Percentiles rank a stretch among this genome's conserved stretches.
Evolutionary conservation across 2,888 invertebrate species (phyloP).

Genomic region (Ormia ochracea): DNA sequence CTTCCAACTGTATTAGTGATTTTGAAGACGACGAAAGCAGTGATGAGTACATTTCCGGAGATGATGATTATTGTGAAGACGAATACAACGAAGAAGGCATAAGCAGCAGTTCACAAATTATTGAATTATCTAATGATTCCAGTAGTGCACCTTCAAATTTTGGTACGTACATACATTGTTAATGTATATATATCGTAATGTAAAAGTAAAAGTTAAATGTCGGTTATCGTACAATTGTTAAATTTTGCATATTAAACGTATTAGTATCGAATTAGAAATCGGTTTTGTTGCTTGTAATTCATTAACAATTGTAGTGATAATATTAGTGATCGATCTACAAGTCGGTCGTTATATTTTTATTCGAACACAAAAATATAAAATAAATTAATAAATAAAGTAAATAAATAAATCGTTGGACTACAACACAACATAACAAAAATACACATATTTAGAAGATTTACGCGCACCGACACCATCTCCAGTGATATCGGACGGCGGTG

Average conservation of each 20-base stretch:
- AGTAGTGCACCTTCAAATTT: constrained; percentile 57
- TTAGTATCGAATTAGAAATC: too few relatives aligned
- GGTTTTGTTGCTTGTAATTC: too few relatives aligned
- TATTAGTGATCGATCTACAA: constrained; percentile 22
- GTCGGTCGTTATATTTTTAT: constrained; percentile 31
- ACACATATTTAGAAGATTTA: constrained; percentile 63
- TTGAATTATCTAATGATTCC: constrained; percentile 65
- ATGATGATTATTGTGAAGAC: constrained; percentile 42
- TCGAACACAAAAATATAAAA: constrained; percentile 13
- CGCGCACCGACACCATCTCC: constrained; percentile 64
- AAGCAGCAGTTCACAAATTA: constrained; percentile 52
- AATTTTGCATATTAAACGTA: too few relatives aligned
- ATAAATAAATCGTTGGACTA: constrained; percentile 24
- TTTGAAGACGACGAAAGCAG: constrained; percentile 50
- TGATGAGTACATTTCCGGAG: constrained; percentile 33
- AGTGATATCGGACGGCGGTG: constrained; percentile 62
- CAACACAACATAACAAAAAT: constrained; percentile 52
- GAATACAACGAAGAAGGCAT: constrained; percentile 22
- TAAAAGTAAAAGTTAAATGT: too few relatives aligned
- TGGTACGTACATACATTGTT: too few relatives aligned
- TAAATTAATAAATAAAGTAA: too few relatives aligned
- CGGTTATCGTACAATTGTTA: too few relatives aligned
- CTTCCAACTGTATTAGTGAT: constrained; percentile 61
- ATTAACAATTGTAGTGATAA: constrained; percentile 44
- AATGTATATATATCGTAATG: too few relatives aligned